phyloP scores from a whole-genome alignment of 2,113 vertebrate genomes.

The Numida meleagris region DNA sequence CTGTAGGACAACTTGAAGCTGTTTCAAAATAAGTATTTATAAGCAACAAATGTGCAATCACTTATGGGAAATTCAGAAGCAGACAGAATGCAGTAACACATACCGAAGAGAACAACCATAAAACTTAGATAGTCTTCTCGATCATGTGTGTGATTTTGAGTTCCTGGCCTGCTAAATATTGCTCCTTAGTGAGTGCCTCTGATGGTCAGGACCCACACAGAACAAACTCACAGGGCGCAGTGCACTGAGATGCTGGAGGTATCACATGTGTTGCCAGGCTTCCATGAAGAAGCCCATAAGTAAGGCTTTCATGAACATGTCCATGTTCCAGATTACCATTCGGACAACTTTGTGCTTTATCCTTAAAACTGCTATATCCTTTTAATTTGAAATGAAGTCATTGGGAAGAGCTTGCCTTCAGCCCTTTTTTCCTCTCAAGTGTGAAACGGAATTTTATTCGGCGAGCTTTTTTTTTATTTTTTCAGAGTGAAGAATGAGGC shows the following conservation, averaged over 20 bases:
- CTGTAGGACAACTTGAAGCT: neutral
- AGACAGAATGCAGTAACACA: neutral
- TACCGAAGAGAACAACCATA: neutral
- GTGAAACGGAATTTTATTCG: neutral
- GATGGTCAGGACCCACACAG: fast-evolving
- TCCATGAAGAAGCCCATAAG: neutral
- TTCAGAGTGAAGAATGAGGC: neutral
- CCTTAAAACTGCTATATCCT: neutral
- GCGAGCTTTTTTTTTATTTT: neutral
- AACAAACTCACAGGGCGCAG: fast-evolving
- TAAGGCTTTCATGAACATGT: neutral
- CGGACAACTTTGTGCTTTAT: neutral
- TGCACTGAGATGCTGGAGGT: fast-evolving
- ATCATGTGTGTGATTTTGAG: neutral
- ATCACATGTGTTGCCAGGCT: neutral
- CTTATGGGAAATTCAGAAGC: neutral
- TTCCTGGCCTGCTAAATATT: neutral
- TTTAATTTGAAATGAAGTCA: neutral
- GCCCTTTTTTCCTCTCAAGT: neutral
- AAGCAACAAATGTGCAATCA: neutral
- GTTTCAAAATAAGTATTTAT: neutral
- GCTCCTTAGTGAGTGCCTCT: neutral
- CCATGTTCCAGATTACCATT: neutral
- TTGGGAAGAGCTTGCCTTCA: neutral
- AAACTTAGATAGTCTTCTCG: neutral